Base-by-base conservation (phyloP, 2,797 vertebrate species). In the Alca torda region DNA sequence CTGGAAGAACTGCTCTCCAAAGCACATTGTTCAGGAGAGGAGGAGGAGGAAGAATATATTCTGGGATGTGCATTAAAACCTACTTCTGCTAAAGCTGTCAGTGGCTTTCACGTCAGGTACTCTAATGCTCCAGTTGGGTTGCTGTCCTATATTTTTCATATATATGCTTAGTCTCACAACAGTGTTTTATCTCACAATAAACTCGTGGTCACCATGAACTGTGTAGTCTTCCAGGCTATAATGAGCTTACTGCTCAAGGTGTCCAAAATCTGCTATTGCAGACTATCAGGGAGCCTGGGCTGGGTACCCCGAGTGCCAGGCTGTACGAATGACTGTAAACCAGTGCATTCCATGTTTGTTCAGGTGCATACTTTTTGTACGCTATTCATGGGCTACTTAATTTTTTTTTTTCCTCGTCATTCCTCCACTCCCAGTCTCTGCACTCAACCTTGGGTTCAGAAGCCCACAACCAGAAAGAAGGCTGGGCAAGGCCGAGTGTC, bases 291-390 rank as follows among this genome's bases (percentile, higher is more conserved):
- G 64, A 50, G 43, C 13, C 73, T 16, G 25, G 35, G 46, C 50
- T 53, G 69, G 79, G 41, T 39, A 30, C n/a, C 43, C 30, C 3
- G 26, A 23, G 31, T 20, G 50, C 50, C n/a, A 28, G 65, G 35
- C 56, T 85, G 45, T 19, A 2, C 15, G 41, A 35, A 20, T 41
- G 45, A 23, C 19, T 33, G 50, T 7, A 26, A 43, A 48, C 7
- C 4, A 8, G 13, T 5, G 6, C 17, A 20, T 16, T n/a, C 31
- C 2, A 0, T 23, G 6, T 33, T 28, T 43, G 21, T 25, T 78
- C 76, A 60, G 70, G 8, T 39, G 8, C 25, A 9, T 9, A 5
- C 6, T 60, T 50, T 72, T 37, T 33, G 26, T 59, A 41, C 63
- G 25, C 33, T 77, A 4, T 45, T 80, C 15, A 8, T 8, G 11